A percentile compares a stretch with the other conserved stretches of the same genome.
These are phyloP conservation scores for Limnephilus rhombicus DNA, from an alignment of 2,888 invertebrate species.

Conservation along the genomic window DNA sequence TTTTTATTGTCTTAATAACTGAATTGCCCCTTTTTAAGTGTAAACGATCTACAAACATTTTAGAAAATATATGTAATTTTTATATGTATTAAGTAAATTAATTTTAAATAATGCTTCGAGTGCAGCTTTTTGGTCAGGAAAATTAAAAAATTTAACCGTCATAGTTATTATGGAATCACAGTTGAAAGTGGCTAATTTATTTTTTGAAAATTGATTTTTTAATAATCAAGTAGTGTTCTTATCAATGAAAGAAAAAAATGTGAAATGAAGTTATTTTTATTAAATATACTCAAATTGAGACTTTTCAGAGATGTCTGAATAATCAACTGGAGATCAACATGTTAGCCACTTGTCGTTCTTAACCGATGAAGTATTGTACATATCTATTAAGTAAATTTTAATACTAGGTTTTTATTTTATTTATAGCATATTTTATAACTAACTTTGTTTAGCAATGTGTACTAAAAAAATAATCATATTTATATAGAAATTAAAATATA, in stretches of 20 bases:
- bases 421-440: not conserved
- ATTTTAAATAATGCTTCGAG: not conserved
- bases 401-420: not conserved
- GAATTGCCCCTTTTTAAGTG: not conserved
- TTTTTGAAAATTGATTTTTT: too few relatives aligned
- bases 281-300: too few relatives aligned
- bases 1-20: not conserved
- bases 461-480: not conserved
- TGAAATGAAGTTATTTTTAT: too few relatives aligned
- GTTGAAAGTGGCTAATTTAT: too few relatives aligned
- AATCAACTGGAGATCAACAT: too few relatives aligned
- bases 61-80: too few relatives aligned
- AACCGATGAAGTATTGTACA: not conserved
- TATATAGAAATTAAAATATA: not conserved
- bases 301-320: too few relatives aligned
- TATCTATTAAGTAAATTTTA: not conserved
- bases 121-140: not conserved
- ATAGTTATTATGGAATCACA: too few relatives aligned
- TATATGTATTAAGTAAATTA: not conserved
- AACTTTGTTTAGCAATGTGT: not conserved
- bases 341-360: too few relatives aligned
- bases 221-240: too few relatives aligned
- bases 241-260: too few relatives aligned
- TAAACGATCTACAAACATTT: too few relatives aligned
- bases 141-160: not conserved